Evolutionary conservation across 1,140 invertebrate species (phyloP).

Genomic region (Drosophila lowei): DNA sequence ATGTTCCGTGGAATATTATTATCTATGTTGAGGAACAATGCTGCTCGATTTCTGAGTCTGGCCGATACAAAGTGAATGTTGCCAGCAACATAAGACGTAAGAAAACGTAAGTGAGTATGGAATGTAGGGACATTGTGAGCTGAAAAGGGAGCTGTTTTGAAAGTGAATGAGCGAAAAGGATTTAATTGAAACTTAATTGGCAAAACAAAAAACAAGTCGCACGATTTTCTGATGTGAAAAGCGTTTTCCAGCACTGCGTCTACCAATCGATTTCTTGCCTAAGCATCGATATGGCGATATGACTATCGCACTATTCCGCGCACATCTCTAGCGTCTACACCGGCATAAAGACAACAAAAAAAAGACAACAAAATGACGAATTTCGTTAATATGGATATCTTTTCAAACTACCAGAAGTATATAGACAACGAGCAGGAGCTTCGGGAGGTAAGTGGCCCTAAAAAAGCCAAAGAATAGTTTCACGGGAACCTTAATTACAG

Average conservation of each 20-base stretch:
- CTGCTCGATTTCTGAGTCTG: too few relatives aligned
- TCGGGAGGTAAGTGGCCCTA: constrained; percentile 84
- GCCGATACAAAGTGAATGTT: too few relatives aligned
- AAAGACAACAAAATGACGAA: constrained; percentile 58
- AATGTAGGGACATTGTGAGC: too few relatives aligned
- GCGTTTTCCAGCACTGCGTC: too few relatives aligned
- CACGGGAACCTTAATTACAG: constrained; percentile 78
- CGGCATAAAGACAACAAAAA: constrained; percentile 60
- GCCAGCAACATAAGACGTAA: too few relatives aligned
- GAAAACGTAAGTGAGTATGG: too few relatives aligned
- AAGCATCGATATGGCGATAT: constrained; percentile 2
- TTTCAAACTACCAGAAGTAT: constrained; percentile 87
- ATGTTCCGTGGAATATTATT: too few relatives aligned
- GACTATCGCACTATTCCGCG: not conserved
- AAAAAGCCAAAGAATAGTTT: too few relatives aligned
- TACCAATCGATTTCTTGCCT: not conserved
- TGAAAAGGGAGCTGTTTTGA: too few relatives aligned
- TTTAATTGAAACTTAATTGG: constrained; percentile 29
- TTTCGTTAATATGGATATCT: constrained; percentile 84
- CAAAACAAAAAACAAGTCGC: constrained; percentile 16
- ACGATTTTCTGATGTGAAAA: too few relatives aligned
- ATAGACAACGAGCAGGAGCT: constrained; percentile 87
- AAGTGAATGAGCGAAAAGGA: too few relatives aligned
- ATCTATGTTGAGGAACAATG: too few relatives aligned
- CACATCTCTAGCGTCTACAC: constrained; percentile 15